Base-by-base conservation (phyloP, 2,888 invertebrate species). In the Microplitis manilae region DNA sequence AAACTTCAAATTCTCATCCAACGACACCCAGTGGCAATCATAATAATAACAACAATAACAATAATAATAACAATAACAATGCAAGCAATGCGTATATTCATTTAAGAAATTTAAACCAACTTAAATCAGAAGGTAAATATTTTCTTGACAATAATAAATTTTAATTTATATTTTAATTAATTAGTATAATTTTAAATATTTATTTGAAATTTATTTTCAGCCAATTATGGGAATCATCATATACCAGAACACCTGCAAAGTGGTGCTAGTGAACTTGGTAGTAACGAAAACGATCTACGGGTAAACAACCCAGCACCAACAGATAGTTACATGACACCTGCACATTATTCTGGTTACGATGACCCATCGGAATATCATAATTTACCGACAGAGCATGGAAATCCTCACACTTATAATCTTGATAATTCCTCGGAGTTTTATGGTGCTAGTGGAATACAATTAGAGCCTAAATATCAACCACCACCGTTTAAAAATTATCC, bases 391-490 rank as follows among this genome's bases (percentile, higher is more conserved):
- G 90, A 90, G 75, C 92, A 92, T 80, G 90, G 89, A 75, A 85
- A 89, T 20, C 83, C 88, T n/a, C 92, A 93, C 81, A 91, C 93
- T 71, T 94, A 93, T 90, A 88, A 86, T 76, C 92, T 92, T 90
- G 95, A 94, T 90, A 94, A 91, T 90, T 94, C 93, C 68, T 93
- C 93, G 5, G 94, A 95, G 90, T 95, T 95, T 90, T 96, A 96
- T 90, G 92, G 94, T 84, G 92, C 94, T 84, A 91, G 90, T 82
- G 91, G 90, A 82, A 89, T 91, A 76, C 90, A 89, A 77, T 89
- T 93, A 87, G 94, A 94, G 87, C 93, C 93, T 86, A 95, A 95
- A 90, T 95, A 94, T 90, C 94, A 95, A 87, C 93, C 93, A 73
- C 92, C 92, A 84, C 92, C 93, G 80, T 93, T 93, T 87, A 95